Percentiles rank a stretch among this genome's conserved stretches.
Conservation (phyloP, 2,797 vertebrate species). For the Allobates femoralis region DNA sequence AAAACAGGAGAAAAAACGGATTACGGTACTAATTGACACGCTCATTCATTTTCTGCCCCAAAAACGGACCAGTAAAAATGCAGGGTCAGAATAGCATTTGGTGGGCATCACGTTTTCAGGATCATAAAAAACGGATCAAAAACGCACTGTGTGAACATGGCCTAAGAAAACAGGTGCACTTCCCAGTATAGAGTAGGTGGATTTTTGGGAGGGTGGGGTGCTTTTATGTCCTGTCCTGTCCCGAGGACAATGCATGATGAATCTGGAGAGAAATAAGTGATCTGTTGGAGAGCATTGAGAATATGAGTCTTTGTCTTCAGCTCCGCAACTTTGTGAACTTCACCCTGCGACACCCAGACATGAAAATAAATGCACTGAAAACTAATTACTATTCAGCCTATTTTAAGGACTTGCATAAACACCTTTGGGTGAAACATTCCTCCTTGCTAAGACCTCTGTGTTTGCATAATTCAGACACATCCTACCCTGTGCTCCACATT, state of each 20-base stretch:
- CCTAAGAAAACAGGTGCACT: not conserved
- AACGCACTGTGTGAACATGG: too few relatives aligned
- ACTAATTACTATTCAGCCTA: constrained; percentile 53
- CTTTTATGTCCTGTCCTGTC: not conserved
- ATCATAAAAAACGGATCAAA: too few relatives aligned
- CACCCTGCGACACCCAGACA: constrained; percentile 1
- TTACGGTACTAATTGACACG: too few relatives aligned
- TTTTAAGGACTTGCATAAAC: constrained; percentile 58
- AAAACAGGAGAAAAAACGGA: too few relatives aligned
- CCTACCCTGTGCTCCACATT: constrained; percentile 4
- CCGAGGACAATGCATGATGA: not conserved
- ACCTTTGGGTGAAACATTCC: constrained; percentile 59
- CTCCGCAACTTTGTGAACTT: constrained; percentile 6
- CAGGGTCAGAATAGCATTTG: too few relatives aligned
- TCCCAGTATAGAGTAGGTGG: not conserved
- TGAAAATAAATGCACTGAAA: constrained; percentile 37
- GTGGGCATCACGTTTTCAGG: too few relatives aligned
- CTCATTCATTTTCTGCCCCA: too few relatives aligned
- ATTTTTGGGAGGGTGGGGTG: not conserved
- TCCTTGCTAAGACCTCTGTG: constrained; percentile 38
- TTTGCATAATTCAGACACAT: constrained; percentile 46
- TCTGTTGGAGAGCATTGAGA: not conserved
- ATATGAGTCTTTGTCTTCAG: not conserved
- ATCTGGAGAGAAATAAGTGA: not conserved
- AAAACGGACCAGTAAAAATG: too few relatives aligned